These are phyloP conservation scores for Sinosuthora webbiana DNA, from an alignment of 2,113 vertebrate genomes.

Conservation along the genomic window DNA sequence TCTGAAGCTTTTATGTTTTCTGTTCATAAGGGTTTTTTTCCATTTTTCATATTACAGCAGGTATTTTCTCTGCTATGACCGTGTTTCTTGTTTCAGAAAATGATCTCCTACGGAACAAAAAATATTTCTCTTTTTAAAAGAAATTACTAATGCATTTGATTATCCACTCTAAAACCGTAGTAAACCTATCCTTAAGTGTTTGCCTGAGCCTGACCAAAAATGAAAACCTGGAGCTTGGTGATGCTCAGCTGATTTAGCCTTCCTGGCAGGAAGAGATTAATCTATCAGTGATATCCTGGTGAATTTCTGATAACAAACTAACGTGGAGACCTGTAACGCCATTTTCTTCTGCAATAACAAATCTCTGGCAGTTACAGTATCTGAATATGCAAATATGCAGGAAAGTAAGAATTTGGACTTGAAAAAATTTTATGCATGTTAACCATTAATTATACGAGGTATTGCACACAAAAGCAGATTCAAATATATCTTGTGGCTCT, in stretches of 20 bases:
- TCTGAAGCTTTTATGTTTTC: not conserved
- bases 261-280: not conserved
- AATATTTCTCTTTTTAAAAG: constrained; percentile 37
- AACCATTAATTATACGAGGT: not conserved
- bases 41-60: constrained; percentile 35
- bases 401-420: not conserved
- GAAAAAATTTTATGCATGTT: not conserved
- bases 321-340: not conserved
- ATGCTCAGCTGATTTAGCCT: not conserved
- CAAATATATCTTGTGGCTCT: not conserved
- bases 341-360: not conserved
- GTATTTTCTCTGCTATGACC: constrained; percentile 2
- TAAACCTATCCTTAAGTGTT: not conserved
- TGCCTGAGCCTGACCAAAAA: constrained; percentile 17
- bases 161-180: not conserved
- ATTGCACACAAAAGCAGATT: not conserved
- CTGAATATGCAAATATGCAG: not conserved
- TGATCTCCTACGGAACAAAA: constrained; percentile 43
- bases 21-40: not conserved
- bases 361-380: not conserved
- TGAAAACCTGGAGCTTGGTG: not conserved
- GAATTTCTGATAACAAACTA: not conserved
- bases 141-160: constrained; percentile 5
- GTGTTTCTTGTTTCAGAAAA: constrained; percentile 45
- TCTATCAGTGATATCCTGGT: not conserved